Evolutionary conservation across 2,888 invertebrate species (phyloP).

Genomic region (Orthosia gothica): DNA sequence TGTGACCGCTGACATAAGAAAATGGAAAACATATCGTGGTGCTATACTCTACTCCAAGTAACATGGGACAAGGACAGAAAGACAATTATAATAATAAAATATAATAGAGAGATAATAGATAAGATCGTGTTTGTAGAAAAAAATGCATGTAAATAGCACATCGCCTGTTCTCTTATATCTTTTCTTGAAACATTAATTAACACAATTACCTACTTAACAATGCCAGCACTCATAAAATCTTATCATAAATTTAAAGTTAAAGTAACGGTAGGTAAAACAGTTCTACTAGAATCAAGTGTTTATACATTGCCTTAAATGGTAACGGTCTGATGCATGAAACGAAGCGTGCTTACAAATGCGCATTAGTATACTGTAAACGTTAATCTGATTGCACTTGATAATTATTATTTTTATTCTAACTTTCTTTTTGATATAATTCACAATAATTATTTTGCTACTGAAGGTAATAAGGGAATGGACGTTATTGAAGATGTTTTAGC

Average conservation of each 20-base stretch:
- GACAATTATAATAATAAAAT: too few relatives aligned
- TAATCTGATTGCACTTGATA: constrained; percentile 62
- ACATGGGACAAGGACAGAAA: too few relatives aligned
- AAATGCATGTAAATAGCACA: not conserved
- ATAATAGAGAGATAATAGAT: too few relatives aligned
- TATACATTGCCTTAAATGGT: constrained; percentile 53
- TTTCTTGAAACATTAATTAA: constrained; percentile 22
- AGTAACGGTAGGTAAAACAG: constrained; percentile 23
- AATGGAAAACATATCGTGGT: not conserved
- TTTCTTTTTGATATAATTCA: constrained; percentile 55
- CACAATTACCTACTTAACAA: not conserved
- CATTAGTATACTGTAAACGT: constrained; percentile 59
- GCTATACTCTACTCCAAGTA: too few relatives aligned
- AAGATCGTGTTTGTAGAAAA: too few relatives aligned
- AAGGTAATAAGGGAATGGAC: not conserved
- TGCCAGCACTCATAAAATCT: constrained; percentile 19
- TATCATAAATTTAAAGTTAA: constrained; percentile 28
- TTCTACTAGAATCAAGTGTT: constrained; percentile 25
- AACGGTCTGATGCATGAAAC: constrained; percentile 53
- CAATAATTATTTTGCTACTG: constrained; percentile 5
- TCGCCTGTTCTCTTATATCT: constrained; percentile 1
- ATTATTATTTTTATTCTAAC: constrained; percentile 54
- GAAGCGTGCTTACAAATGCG: constrained; percentile 61
- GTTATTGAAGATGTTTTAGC: not conserved
- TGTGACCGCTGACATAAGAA: not conserved